Percentiles rank a stretch among this genome's conserved stretches.
Conservation (phyloP, 2,888 invertebrate species). For the Corbicula japonica region DNA sequence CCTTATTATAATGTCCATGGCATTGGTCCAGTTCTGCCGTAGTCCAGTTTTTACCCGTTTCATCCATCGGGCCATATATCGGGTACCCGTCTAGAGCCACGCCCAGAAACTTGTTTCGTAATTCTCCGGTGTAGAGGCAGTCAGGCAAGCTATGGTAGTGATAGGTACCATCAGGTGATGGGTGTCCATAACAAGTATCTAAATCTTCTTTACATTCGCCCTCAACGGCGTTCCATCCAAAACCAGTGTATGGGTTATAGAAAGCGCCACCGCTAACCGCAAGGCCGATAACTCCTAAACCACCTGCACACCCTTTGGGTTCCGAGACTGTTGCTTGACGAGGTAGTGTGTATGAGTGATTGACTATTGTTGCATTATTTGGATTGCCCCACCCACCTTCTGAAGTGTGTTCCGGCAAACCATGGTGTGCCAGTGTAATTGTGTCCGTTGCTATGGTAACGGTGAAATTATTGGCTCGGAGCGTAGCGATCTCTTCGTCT, state of each 20-base stretch:
- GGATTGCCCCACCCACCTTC: slow-evolving; percentile 49
- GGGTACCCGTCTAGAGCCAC: slow-evolving; percentile 60
- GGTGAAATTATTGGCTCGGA: slow-evolving; percentile 23
- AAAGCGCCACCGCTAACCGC: slow-evolving; percentile 53
- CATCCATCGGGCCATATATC: slow-evolving; percentile 50
- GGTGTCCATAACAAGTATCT: slow-evolving; percentile 59
- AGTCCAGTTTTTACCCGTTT: slow-evolving; percentile 17
- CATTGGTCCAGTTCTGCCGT: slow-evolving; percentile 47
- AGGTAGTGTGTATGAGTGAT: slow-evolving; percentile 42
- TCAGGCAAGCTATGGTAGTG: slow-evolving; percentile 61
- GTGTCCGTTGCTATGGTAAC: slow-evolving; percentile 22
- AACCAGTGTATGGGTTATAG: slow-evolving; percentile 54
- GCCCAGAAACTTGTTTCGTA: slow-evolving; percentile 54
- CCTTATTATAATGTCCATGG: slow-evolving; percentile 39
- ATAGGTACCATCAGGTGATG: slow-evolving; percentile 39
- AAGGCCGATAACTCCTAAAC: slow-evolving; percentile 54
- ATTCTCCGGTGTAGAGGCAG: slow-evolving; percentile 47
- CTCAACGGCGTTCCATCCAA: slow-evolving; percentile 58
- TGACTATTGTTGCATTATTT: slow-evolving; percentile 36
- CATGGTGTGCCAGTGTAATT: slow-evolving; percentile 28
- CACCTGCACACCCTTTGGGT: slow-evolving; percentile 45
- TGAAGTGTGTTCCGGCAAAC: slow-evolving; percentile 49
- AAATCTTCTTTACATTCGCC: slow-evolving; percentile 54
- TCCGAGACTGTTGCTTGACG: slow-evolving; percentile 26
- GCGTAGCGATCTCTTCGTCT: slow-evolving; percentile 30